These are phyloP conservation scores for Emmelina monodactyla DNA, from an alignment of 2,888 invertebrate species.

Conservation along the genomic window DNA sequence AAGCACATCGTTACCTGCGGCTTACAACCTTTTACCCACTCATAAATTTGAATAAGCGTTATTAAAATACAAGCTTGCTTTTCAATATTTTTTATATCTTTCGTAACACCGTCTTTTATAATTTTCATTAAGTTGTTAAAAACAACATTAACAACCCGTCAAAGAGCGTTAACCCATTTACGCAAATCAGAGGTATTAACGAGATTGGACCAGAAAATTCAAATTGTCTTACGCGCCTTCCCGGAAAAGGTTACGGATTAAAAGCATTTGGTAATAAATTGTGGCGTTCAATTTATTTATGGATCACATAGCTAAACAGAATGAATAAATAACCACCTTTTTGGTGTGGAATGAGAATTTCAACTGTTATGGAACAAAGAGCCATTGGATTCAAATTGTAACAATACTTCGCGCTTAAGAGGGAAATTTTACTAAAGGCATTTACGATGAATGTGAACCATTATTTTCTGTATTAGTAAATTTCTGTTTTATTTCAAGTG, in stretches of 20 bases:
- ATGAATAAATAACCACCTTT: conserved; percentile 29
- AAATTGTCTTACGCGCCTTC: conserved; percentile 27
- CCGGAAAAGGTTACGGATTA: conserved; percentile 39
- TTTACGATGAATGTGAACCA: conserved; percentile 21
- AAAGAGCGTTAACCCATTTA: conserved; percentile 2
- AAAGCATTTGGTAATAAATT: conserved; percentile 62
- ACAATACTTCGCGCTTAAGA: conserved; percentile 20
- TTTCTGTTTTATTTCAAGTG: no score
- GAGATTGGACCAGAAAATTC: conserved; percentile 26
- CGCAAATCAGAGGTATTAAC: conserved; percentile 20
- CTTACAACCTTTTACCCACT: conserved; percentile 32
- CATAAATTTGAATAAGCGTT: conserved; percentile 30
- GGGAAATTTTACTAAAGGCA: conserved; percentile 22
- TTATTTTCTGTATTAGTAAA: conserved; percentile 21
- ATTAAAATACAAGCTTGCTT: conserved; percentile 21
- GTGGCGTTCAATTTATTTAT: conserved; percentile 50
- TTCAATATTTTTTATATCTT: conserved; percentile 7
- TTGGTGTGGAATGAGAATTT: conserved; percentile 35
- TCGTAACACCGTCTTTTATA: neutral
- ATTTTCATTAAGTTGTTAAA: conserved; percentile 12
- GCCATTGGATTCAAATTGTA: conserved; percentile 44
- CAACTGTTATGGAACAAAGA: conserved; percentile 39
- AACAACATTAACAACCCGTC: neutral
- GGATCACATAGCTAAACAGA: conserved; percentile 34
- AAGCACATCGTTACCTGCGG: conserved; percentile 38